Conservation (phyloP, 2,797 vertebrate genomes). For the Lepilemur ruficaudatus region DNA sequence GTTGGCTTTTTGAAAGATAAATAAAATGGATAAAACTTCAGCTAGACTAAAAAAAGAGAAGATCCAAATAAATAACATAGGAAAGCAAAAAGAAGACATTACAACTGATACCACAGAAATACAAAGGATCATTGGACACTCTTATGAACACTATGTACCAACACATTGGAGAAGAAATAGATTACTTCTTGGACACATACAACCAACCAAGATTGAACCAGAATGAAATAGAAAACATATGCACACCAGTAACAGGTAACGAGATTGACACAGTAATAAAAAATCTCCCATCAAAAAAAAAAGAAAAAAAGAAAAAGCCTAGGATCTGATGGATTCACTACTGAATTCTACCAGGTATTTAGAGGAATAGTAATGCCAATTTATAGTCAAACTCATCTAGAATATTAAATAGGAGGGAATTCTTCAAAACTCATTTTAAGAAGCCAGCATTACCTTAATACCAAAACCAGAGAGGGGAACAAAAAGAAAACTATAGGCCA, state of each 20-base stretch:
- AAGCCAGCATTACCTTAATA: neutral
- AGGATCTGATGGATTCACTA: neutral
- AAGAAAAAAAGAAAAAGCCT: neutral
- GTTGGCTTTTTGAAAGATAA: neutral
- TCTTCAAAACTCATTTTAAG: neutral
- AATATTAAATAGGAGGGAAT: neutral
- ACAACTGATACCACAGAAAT: neutral
- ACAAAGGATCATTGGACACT: neutral
- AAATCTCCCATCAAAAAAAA: neutral
- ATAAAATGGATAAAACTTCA: neutral
- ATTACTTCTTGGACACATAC: neutral
- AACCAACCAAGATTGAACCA: neutral
- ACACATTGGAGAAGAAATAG: neutral
- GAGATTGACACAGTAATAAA: neutral
- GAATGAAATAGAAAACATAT: neutral
- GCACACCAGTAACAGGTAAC: neutral
- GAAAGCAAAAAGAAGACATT: neutral
- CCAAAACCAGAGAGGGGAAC: neutral
- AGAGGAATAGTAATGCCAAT: neutral
- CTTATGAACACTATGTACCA: neutral
- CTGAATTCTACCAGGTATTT: neutral
- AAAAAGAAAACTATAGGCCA: neutral
- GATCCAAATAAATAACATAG: neutral
- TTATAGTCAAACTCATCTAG: neutral
- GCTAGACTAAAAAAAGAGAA: neutral